phyloP scores from a whole-genome alignment of 2,113 vertebrate species.

The Poeciliopsis turrubarensis region DNA sequence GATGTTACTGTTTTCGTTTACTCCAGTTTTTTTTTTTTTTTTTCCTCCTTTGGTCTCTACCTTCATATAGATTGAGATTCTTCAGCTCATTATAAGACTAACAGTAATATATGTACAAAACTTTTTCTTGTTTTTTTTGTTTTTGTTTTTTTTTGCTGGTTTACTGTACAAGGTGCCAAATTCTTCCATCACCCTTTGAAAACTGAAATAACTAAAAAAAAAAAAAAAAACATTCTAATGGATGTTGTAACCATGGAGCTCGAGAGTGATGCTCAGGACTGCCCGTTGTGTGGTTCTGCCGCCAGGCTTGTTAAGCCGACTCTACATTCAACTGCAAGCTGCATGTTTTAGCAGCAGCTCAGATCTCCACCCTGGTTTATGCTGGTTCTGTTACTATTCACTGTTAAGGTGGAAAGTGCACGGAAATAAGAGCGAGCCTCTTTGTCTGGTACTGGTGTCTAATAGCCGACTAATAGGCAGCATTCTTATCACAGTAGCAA shows the following conservation, averaged over 20 bases:
- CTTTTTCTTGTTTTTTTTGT: too few relatives aligned
- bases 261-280: neutral
- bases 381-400: neutral
- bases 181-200: neutral
- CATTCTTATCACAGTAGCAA: neutral
- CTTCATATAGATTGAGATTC: slow-evolving; percentile 35
- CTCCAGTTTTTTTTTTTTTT: neutral
- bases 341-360: too few relatives aligned
- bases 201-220: neutral
- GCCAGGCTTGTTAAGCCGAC: neutral
- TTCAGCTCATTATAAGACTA: slow-evolving; percentile 3
- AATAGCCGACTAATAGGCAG: neutral
- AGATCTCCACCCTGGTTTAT: too few relatives aligned
- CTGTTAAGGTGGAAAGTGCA: neutral
- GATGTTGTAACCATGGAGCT: neutral
- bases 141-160: too few relatives aligned
- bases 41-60: slow-evolving; percentile 27
- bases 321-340: neutral
- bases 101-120: neutral
- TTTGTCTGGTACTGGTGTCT: neutral
- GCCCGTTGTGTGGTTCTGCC: neutral
- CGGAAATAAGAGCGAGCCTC: neutral
- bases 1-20: slow-evolving; percentile 22
- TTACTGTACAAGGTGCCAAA: neutral
- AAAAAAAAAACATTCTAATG: neutral